Evolutionary conservation across 2,797 vertebrate species (phyloP).

Genomic region (Chelonia mydas): DNA sequence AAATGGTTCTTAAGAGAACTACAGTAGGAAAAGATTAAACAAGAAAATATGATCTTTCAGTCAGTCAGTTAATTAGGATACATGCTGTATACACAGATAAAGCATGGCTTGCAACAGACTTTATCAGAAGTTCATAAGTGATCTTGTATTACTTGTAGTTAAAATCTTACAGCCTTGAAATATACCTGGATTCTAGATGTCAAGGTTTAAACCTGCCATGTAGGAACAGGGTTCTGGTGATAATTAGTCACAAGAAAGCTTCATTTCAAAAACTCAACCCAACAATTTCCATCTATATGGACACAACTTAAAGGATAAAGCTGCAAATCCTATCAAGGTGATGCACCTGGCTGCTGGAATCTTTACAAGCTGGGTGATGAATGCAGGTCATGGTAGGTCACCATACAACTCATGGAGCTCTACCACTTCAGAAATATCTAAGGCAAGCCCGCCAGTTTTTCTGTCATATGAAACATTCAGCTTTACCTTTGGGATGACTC

Average conservation of each 20-base stretch:
- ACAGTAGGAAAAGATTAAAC: background rate
- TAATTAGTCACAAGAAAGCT: background rate
- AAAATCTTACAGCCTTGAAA: background rate
- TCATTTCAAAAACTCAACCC: background rate
- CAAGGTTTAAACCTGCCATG: background rate
- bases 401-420: background rate
- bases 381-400: background rate
- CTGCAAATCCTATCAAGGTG: constrained; percentile 15
- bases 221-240: background rate
- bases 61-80: background rate
- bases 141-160: background rate
- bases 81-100: background rate
- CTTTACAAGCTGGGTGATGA: constrained; percentile 10
- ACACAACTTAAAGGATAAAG: background rate
- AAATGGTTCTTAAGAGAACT: background rate
- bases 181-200: background rate
- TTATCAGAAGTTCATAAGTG: background rate
- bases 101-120: background rate
- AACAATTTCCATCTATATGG: background rate
- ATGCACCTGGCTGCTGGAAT: background rate
- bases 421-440: constrained; percentile 36
- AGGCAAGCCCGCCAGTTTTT: background rate
- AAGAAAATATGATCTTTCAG: background rate
- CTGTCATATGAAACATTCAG: constrained; percentile 10
- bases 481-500: constrained; percentile 11